Evolutionary conservation across 2,113 vertebrate genomes (phyloP), one percentile per base, ranked within the genome.

Genomic region (Pseudopodoces humilis): DNA sequence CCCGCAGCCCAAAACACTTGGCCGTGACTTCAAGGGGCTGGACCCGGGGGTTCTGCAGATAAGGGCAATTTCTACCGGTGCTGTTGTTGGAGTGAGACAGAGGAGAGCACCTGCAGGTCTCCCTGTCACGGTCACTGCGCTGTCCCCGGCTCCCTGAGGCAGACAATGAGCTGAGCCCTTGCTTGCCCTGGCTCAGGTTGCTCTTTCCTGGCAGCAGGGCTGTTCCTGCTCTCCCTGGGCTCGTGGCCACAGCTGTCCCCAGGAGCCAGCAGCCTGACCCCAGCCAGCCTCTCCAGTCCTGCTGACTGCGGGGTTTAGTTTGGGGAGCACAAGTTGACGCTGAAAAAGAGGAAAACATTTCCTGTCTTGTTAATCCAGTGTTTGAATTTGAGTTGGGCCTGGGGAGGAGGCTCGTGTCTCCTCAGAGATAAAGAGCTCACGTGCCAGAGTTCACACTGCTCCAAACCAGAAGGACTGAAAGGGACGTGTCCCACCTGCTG

Each of bases 11-110:
- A n/a, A 1, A 58, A 39, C 7, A 15, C 67, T 82, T 92, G 94
- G 94, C 86, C 24, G 0, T 3, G 8, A 74, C 89, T 96, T 96
- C 94, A 96, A 96, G 95, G 89, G 43, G 17, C 58, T 92, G 44
- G 47, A 86, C 7, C 25, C 35, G 2, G 43, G 60, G 19, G 2
- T 55, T 62, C 44, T 80, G 71, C 35, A 86, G 96, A 92, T 94
- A 93, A 96, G 56, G 60, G 49, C 59, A 2, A 52, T 83, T 83
- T 74, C 46, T 83, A 7, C 31, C 4, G 0, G 49, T 41, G 53
- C 44, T 47, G 53, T 15, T 67, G 50, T 3, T 2, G 43, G 39
- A 23, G 6, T 60, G 71, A 59, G 71, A 39, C 79, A 55, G 37
- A 62, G 64, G 43, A 90, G 83, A 83, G 70, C 68, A 77, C n/a